Conservation (phyloP, 2,797 vertebrate species). For the Siniperca undulata region DNA sequence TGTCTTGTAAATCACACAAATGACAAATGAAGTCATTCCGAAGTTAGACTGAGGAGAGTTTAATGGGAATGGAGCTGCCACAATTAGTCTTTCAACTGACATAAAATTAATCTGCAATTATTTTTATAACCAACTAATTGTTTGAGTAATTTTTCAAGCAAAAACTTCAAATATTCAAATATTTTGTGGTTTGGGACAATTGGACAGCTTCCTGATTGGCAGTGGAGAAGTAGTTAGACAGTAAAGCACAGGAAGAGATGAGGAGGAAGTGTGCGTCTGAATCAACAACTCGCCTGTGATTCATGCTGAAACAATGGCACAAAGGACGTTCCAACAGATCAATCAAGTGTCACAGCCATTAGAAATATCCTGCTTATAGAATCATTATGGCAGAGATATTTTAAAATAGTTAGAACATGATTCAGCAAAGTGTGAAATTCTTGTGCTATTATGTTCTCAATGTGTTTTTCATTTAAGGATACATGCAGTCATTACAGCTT, state of each 20-base stretch:
- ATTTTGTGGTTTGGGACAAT: too few species aligned
- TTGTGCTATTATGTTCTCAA: neutral
- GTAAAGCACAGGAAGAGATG: conserved; percentile 59
- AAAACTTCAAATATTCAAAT: too few species aligned
- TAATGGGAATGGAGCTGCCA: neutral
- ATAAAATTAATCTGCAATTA: too few species aligned
- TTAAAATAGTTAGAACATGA: conserved; percentile 19
- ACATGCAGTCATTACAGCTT: conserved; percentile 1
- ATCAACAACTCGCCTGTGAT: conserved; percentile 60
- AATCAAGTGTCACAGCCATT: conserved; percentile 19
- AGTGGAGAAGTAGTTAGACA: neutral
- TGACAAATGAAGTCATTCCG: neutral
- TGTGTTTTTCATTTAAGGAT: conserved; percentile 14
- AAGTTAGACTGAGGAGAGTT: neutral
- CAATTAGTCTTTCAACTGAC: neutral
- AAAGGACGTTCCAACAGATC: conserved; percentile 52
- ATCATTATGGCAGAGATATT: neutral
- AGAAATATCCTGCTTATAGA: conserved; percentile 38
- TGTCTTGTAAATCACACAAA: neutral
- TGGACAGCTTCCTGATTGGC: conserved; percentile 20
- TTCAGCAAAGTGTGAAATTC: neutral
- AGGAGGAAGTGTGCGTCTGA: conserved; percentile 62
- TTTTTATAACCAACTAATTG: too few species aligned
- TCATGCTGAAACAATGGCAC: conserved; percentile 42
- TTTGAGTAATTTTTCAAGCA: too few species aligned